Base-by-base conservation (phyloP, 2,113 vertebrate species). In the Pogonocichla stellata region DNA sequence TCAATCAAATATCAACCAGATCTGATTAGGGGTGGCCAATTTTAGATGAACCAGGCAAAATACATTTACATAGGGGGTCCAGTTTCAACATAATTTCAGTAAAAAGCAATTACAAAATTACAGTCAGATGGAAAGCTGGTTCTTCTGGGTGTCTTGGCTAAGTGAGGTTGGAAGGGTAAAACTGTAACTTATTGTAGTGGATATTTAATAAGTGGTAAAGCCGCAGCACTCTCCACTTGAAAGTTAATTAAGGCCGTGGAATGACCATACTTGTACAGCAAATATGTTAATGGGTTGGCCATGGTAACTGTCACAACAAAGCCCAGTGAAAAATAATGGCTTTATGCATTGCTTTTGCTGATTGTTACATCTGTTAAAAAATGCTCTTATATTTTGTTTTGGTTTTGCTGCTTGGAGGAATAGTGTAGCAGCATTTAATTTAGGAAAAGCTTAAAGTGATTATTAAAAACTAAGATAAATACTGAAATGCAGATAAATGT, bases 171-270 rank as follows among this genome's bases (percentile, higher is more conserved):
- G 97, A 97, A 97, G 96, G 93, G 79, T 96, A 96, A 95, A 97
- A 93, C 57, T 96, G 95, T 92, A 97, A 96, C 97, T 97, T 97
- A 93, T 70, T 96, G 78, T 95, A 96, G 97, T 98, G 71, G 96
- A 67, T 97, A 95, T 98, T 98, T 98, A 98, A 97, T 97, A 98
- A 98, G 96, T 97, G 97, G 96, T 97, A 98, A 98, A 98, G 98
- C 97, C 91, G 23, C 95, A 97, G 90, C 96, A 83, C 95, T 98
- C 96, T 97, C 97, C 93, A 95, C 96, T 96, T 96, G 96, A 97
- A 98, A 98, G 97, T 98, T 97, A 97, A 97, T 98, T 97, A 98
- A 97, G 97, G 95, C 97, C 89, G 12, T 93, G 86, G 92, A 95
- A 95, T 98, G 97, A 97, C 97, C 80, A 48, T 80, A 93, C 94